Conservation (phyloP, 1,140 invertebrate species). For the Drosophila nigrodunni region DNA sequence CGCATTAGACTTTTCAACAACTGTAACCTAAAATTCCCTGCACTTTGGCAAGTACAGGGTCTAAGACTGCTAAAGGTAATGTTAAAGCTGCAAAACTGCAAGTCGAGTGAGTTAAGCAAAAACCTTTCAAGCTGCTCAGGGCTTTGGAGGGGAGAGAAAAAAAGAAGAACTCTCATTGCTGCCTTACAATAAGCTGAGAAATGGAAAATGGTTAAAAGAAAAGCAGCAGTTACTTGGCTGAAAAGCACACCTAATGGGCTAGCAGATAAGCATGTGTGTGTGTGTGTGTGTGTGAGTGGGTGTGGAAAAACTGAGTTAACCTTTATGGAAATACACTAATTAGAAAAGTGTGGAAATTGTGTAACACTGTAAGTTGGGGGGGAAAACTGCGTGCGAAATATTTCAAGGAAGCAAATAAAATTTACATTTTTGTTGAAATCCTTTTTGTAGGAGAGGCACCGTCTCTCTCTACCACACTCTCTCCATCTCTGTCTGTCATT, state of each 20-base stretch:
- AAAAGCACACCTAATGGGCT: conserved; percentile 64
- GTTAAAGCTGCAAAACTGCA: not conserved
- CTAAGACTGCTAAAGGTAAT: not conserved
- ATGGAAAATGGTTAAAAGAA: conserved; percentile 42
- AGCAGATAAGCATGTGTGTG: conserved; percentile 50
- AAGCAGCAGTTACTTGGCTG: conserved; percentile 15
- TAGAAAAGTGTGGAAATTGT: conserved; percentile 53
- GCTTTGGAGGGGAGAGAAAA: conserved; percentile 48
- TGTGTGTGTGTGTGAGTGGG: not conserved
- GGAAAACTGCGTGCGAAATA: not conserved
- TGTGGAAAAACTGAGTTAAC: conserved; percentile 12
- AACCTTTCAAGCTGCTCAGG: conserved; percentile 79
- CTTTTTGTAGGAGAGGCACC: conserved; percentile 36
- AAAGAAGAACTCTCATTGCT: conserved; percentile 61
- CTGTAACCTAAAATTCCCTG: no score
- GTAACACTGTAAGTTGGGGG: conserved; percentile 2
- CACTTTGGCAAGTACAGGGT: no score
- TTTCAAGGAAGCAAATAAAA: conserved; percentile 60
- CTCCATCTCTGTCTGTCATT: conserved; percentile 62
- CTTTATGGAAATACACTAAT: conserved; percentile 49
- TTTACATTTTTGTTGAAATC: conserved; percentile 77
- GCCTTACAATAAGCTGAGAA: conserved; percentile 80
- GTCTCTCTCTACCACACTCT: no score
- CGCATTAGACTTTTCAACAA: no score
- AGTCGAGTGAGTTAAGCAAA: conserved; percentile 52